Evolutionary conservation across 2,113 vertebrate genomes (phyloP), one percentile per base, ranked within the genome.

Genomic region (Dasypus novemcinctus): DNA sequence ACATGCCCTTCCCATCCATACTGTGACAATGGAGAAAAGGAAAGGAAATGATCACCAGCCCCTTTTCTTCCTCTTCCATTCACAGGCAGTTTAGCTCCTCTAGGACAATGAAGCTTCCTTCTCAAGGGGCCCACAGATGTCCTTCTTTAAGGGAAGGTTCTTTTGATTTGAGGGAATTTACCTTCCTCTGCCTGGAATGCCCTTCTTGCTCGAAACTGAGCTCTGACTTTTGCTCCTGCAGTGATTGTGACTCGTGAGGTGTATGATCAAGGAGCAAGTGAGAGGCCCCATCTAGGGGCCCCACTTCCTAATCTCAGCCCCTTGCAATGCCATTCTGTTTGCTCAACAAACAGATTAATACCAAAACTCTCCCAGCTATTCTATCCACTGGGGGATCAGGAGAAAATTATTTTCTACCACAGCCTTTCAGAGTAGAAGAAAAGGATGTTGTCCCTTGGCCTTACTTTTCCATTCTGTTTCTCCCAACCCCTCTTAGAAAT

Each of bases 381-480:
- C 18, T 83, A 0, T 21, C 64, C 2, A 20, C 29, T 5, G 74
- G 27, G 29, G 27, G 52, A 1, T 78, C 78, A 36, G 36, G 38
- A 93, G 92, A 71, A 92, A 82, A 69, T 15, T 21, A 43, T 10
- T 92, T 10, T 63, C 36, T 9, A n/a, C 64, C 0, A 2, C 9
- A 54, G 54, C 61, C 29, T 57, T 76, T 74, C 31, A 83, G 82
- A 88, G 8, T 33, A 81, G 61, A 72, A 75, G 64, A 76, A 79
- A 68, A 7, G 8, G 46, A 71, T 43, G 23, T 29, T 85, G 6
- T 90, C 18, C n/a, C 25, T 68, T 43, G 76, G 61, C 14, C 5
- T 36, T 76, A 7, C 52, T 93, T 96, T 95, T 66, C 71, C 15
- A 69, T 87, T 87, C 15, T 68, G 21, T 74, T 84, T 96, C 92